Conservation (phyloP, 2,888 invertebrate species). For the Tholera decimalis region DNA sequence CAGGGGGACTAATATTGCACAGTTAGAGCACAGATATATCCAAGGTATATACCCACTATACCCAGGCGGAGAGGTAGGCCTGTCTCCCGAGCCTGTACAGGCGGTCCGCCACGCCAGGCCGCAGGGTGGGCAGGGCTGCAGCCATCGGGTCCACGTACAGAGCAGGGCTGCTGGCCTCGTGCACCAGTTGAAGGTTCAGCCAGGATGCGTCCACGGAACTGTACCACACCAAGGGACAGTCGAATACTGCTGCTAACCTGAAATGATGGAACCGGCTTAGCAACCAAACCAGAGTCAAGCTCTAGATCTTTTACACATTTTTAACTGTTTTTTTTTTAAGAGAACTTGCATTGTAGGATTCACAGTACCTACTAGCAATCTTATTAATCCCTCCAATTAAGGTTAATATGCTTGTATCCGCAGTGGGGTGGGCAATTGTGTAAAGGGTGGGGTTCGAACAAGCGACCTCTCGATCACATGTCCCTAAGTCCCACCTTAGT, state of each 20-base stretch:
- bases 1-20: too few species aligned
- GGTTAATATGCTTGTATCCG: too few species aligned
- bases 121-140: conserved; percentile 44
- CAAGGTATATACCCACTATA: conserved; percentile 70
- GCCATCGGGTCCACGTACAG: conserved; percentile 67
- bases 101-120: conserved; percentile 66
- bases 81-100: conserved; percentile 70
- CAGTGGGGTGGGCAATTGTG: too few species aligned
- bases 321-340: too few species aligned
- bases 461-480: too few species aligned
- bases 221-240: conserved; percentile 80
- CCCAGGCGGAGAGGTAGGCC: conserved; percentile 69
- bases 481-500: too few species aligned
- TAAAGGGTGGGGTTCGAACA: too few species aligned
- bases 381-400: too few species aligned
- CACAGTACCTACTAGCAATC: too few species aligned
- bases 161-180: conserved; percentile 72
- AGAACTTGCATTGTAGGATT: too few species aligned
- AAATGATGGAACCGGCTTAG: neutral
- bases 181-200: conserved; percentile 73
- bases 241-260: conserved; percentile 75
- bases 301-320: too few species aligned
- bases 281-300: too few species aligned
- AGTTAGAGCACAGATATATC: neutral
- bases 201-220: conserved; percentile 72